Percentiles rank a stretch among this genome's conserved stretches.
Conservation (phyloP, 2,888 invertebrate species). For the Apomyelois bistriatella region DNA sequence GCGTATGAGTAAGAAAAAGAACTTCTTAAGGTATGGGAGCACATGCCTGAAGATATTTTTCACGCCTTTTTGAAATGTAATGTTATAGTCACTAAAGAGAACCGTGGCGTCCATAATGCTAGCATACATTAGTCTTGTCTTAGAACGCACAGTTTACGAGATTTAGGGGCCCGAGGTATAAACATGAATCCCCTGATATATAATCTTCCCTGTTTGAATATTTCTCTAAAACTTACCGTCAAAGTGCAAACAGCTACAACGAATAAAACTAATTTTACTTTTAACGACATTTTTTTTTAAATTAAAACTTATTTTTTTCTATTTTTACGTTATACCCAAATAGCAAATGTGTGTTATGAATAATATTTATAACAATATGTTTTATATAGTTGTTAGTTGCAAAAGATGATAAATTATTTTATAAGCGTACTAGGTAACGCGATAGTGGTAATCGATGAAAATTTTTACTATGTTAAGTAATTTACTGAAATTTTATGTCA, state of each 20-base stretch:
- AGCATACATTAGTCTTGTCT: too few species aligned
- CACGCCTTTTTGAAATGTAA: too few species aligned
- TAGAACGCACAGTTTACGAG: too few species aligned
- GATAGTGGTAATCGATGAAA: background rate
- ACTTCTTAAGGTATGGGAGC: too few species aligned
- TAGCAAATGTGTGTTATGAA: conserved; percentile 12
- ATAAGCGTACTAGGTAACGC: background rate
- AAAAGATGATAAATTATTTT: conserved; percentile 8
- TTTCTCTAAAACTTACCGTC: conserved; percentile 36
- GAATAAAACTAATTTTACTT: conserved; percentile 29
- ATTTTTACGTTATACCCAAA: conserved; percentile 15
- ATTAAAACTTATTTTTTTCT: too few species aligned
- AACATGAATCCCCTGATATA: too few species aligned
- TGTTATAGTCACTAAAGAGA: too few species aligned
- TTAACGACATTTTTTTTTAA: conserved; percentile 23
- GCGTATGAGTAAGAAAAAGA: too few species aligned
- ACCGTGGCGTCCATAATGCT: too few species aligned
- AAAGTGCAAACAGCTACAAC: conserved; percentile 33
- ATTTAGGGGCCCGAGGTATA: too few species aligned
- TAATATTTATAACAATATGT: conserved; percentile 2
- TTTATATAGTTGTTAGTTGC: conserved; percentile 11
- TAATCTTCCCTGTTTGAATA: background rate
- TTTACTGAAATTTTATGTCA: background rate
- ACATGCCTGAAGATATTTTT: too few species aligned
- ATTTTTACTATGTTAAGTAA: background rate